Evolutionary conservation across 2,113 vertebrate genomes (phyloP), one percentile per base, ranked within the genome.

Genomic region (Neopipo cinnamomea): DNA sequence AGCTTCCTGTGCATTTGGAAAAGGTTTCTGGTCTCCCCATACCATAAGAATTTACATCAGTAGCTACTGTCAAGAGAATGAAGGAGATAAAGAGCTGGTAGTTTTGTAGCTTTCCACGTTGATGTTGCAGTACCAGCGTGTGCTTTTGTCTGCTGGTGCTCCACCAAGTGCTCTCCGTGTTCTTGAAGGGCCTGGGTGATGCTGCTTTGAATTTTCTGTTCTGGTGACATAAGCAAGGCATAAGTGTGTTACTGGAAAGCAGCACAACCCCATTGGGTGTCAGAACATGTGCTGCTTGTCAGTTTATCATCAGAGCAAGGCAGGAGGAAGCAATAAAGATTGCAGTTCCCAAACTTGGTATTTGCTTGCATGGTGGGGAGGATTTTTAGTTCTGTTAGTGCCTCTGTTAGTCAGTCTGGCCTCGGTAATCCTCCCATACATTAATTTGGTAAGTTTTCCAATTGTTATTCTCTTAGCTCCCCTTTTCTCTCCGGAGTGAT

Each of bases 101-200:
- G 23, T 53, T 85, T 31, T 46, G 24, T 53, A 37, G 41, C 41
- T 85, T 79, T 80, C 39, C 1, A 0, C 8, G 14, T 31, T 80
- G 25, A 7, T 59, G 47, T 8, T 0, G 1, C 3, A 2, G 23
- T 33, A 47, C 13, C 14, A 37, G 16, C 42, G n/a, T 5, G 5
- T 31, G 58, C 7, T 70, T 55, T 25, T 82, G 33, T 39, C 23
- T 70, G 30, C 70, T 68, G 42, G 19, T 66, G 31, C 28, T 37
- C 13, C 58, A 24, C 74, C 1, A 1, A 20, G 27, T 19, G 28
- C 47, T 47, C 42, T 44, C 5, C 0, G 0, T 86, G 49, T 70
- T 86, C 41, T 44, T 56, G 23, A 49, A 44, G 50, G 39, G 28
- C 12, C 25, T 58, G 63, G 35, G 14, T 73, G 46, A 33, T 58